Percentiles rank a stretch among this genome's conserved stretches.
phyloP scores from a whole-genome alignment of 2,113 vertebrate species.

The Campylomormyrus tamandua region DNA sequence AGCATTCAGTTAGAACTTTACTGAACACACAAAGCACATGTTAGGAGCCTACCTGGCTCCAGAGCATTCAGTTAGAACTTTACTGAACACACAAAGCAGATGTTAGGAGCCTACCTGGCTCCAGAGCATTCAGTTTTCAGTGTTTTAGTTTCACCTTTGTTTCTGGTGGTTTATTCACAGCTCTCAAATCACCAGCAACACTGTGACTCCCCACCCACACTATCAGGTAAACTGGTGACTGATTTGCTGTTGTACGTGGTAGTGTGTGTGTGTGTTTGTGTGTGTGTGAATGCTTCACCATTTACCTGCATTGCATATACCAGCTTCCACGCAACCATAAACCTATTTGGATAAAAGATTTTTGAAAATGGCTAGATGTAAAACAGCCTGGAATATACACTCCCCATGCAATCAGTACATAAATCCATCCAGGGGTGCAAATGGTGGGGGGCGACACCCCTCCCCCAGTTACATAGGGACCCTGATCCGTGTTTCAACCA shows the following conservation, averaged over 20 bases:
- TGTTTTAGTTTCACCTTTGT: not conserved
- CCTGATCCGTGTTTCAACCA: not conserved
- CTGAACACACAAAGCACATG: too few species aligned
- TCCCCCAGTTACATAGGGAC: too few species aligned
- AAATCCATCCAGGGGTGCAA: not conserved
- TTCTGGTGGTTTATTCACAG: not conserved
- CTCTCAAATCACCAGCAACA: not conserved
- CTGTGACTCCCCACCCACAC: not conserved
- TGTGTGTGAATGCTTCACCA: not conserved
- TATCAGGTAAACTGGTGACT: not conserved
- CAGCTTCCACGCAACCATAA: not conserved
- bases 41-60: too few species aligned
- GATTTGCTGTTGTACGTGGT: not conserved
- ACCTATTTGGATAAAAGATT: not conserved
- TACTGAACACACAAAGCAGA: not conserved
- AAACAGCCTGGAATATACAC: constrained; percentile 14
- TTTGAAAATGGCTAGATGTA: not conserved
- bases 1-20: not conserved
- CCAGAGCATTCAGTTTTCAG: not conserved
- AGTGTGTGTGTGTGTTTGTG: not conserved
- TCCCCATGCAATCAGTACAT: not conserved
- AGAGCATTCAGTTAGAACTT: not conserved
- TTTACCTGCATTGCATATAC: not conserved
- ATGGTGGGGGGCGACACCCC: not conserved
- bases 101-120: not conserved